phyloP scores from a whole-genome alignment of 1,140 invertebrate genomes.

The Procambarus clarkii region DNA sequence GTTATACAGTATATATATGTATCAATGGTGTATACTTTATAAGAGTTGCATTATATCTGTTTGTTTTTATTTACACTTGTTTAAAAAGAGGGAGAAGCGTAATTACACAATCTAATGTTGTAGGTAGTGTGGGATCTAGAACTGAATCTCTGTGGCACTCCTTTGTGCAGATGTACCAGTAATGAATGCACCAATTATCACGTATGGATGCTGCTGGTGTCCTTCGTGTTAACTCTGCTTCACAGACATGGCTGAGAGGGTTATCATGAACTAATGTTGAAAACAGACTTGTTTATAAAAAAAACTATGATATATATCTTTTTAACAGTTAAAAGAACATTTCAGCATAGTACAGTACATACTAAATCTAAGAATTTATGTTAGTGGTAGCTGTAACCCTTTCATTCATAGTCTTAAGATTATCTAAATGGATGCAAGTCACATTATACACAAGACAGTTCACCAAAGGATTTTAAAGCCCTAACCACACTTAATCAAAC shows the following conservation, averaged over 20 bases:
- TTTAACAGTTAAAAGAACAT: background rate
- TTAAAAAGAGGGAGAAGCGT: constrained; percentile 66
- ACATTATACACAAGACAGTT: too few relatives aligned
- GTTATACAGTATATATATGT: constrained; percentile 4
- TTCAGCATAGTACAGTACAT: background rate
- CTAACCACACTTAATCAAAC: too few relatives aligned
- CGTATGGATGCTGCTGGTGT: background rate
- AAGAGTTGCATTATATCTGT: constrained; percentile 27
- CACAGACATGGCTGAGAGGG: background rate
- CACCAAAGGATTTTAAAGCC: too few relatives aligned
- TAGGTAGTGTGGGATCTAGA: constrained; percentile 57
- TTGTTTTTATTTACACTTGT: constrained; percentile 23
- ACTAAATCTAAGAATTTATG: background rate
- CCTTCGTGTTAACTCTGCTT: background rate
- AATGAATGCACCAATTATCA: background rate
- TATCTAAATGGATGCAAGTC: background rate
- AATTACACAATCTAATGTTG: constrained; percentile 67
- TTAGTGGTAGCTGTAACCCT: background rate
- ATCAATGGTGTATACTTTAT: constrained; percentile 43
- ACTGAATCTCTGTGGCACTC: constrained; percentile 36
- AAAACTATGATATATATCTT: background rate
- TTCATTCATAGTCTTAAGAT: constrained; percentile 16
- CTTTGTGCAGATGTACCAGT: background rate
- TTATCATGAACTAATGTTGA: too few relatives aligned
- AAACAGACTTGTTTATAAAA: background rate